A percentile compares a stretch with the other conserved stretches of the same genome.
Conservation (phyloP, 1,140 invertebrate genomes). For the Nasonia vitripennis region DNA sequence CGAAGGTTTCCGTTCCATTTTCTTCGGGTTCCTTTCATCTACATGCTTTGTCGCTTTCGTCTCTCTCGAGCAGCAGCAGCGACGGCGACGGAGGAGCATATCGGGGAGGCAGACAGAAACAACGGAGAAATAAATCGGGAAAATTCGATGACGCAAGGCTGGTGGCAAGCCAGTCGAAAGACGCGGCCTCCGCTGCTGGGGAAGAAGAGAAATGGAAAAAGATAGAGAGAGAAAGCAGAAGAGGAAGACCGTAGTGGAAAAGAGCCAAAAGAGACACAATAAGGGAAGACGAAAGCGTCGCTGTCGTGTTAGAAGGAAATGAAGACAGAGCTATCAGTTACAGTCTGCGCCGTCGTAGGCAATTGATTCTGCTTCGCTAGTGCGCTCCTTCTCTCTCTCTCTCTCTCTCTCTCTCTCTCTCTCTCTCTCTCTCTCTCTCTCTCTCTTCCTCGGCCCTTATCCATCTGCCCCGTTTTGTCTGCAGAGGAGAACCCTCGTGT, state of each 20-base stretch:
- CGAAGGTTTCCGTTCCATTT: conserved; percentile 25
- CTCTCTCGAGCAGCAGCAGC: not conserved
- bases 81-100: not conserved
- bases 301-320: conserved; percentile 68
- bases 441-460: conserved; percentile 61
- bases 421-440: not conserved
- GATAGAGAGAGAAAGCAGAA: not conserved
- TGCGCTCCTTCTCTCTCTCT: no score
- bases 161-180: not conserved
- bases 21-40: conserved; percentile 19
- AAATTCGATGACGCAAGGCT: conserved; percentile 19
- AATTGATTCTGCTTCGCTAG: conserved; percentile 66
- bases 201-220: not conserved
- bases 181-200: no score
- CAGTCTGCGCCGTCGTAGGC: conserved; percentile 58
- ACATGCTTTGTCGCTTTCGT: conserved; percentile 21
- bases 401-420: no score
- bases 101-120: not conserved
- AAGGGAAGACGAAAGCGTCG: conserved; percentile 56
- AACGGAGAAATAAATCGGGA: conserved; percentile 24
- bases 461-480: conserved; percentile 54
- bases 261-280: conserved; percentile 55
- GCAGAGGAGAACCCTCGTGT: not conserved
- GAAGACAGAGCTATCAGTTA: conserved; percentile 70
- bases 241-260: conserved; percentile 46